Evolutionary conservation across 1,140 invertebrate genomes (phyloP).

Genomic region (Drosophila kanapiae): DNA sequence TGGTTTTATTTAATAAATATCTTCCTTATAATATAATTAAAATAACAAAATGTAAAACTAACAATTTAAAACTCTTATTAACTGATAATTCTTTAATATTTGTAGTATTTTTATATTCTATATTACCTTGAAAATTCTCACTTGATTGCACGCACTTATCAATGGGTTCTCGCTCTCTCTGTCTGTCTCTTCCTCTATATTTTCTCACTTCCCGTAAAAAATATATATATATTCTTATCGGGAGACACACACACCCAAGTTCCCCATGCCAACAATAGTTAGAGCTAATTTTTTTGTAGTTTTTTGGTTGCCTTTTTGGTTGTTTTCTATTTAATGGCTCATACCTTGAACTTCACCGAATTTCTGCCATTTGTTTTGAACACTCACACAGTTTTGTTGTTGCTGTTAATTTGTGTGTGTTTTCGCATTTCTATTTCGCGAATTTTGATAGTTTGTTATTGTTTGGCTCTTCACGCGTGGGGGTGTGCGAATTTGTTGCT

Average conservation of each 20-base stretch:
- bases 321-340: slow-evolving; percentile 64
- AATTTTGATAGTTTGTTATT: slow-evolving; percentile 66
- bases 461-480: slow-evolving; percentile 32
- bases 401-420: slow-evolving; percentile 34
- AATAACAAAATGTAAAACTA: no score
- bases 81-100: background rate
- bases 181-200: background rate
- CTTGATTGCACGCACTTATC: slow-evolving; percentile 24
- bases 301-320: slow-evolving; percentile 20
- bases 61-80: no score
- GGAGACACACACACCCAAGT: slow-evolving; percentile 13
- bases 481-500: slow-evolving; percentile 56
- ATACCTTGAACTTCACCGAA: slow-evolving; percentile 85
- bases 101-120: background rate
- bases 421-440: slow-evolving; percentile 72
- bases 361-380: slow-evolving; percentile 84
- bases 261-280: slow-evolving; percentile 34
- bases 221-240: slow-evolving; percentile 34
- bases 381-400: slow-evolving; percentile 53
- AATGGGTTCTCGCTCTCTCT: background rate
- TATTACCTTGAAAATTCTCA: slow-evolving; percentile 9
- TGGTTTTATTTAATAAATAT: background rate
- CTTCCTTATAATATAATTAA: no score
- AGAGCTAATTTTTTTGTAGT: slow-evolving; percentile 33
- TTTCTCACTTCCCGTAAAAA: slow-evolving; percentile 1